Evolutionary conservation across 2,797 vertebrate genomes (phyloP).

Genomic region (Chaunax sp.): DNA sequence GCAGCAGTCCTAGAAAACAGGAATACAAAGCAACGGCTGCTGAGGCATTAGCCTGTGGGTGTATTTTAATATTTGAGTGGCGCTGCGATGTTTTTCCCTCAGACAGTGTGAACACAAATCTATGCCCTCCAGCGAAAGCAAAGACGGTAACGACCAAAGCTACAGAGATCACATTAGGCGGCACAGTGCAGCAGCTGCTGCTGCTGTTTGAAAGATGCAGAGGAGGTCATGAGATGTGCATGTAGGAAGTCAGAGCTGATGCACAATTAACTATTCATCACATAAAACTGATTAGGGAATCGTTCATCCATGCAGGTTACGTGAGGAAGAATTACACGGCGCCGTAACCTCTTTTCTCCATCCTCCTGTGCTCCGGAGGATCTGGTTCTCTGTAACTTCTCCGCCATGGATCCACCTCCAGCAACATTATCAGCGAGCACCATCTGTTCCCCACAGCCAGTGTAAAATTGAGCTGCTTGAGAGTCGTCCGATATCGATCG

Average conservation of each 20-base stretch:
- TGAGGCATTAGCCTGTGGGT: conserved; percentile 53
- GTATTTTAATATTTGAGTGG: conserved; percentile 67
- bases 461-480: conserved; percentile 80
- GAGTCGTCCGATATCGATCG: conserved; percentile 76
- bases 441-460: conserved; percentile 81
- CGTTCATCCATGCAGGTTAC: conserved; percentile 67
- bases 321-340: conserved; percentile 48
- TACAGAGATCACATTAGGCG: conserved; percentile 47
- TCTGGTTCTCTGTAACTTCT: conserved; percentile 52
- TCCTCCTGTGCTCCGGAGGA: conserved; percentile 39
- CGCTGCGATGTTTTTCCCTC: conserved; percentile 59
- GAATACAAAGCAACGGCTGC: conserved; percentile 20
- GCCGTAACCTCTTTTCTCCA: conserved; percentile 56
- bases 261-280: conserved; percentile 78
- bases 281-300: conserved; percentile 71
- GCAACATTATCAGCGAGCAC: conserved; percentile 72
- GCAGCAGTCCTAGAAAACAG: conserved; percentile 41
- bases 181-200: conserved; percentile 23
- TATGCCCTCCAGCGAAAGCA: conserved; percentile 57
- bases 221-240: conserved; percentile 60
- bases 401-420: conserved; percentile 65
- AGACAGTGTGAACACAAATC: conserved; percentile 65
- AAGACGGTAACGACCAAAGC: conserved; percentile 60
- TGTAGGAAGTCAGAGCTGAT: conserved; percentile 60
- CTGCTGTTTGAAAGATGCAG: conserved; percentile 45